phyloP scores from a whole-genome alignment of 2,113 vertebrate genomes.

The Meriones unguiculatus region DNA sequence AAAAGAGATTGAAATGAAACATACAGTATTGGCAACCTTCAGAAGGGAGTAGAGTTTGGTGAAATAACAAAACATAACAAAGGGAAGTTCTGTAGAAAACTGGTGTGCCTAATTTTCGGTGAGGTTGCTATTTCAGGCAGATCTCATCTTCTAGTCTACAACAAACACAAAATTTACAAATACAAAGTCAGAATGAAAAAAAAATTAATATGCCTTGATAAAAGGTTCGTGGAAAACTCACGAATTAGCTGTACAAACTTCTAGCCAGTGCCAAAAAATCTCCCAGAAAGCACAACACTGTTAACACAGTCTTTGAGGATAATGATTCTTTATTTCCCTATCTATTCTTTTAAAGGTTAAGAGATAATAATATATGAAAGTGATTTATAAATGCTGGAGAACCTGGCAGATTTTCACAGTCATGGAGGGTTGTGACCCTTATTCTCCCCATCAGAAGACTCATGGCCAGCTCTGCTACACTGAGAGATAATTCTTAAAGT shows the following conservation, averaged over 20 bases:
- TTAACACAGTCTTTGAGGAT: background rate
- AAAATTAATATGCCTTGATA: background rate
- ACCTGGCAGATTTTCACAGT: background rate
- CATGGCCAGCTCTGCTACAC: background rate
- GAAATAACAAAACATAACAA: background rate
- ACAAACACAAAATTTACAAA: conserved; percentile 32
- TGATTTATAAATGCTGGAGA: background rate
- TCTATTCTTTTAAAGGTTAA: background rate
- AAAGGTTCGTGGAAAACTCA: background rate
- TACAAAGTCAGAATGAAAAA: conserved; percentile 42
- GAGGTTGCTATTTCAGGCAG: conserved; percentile 26
- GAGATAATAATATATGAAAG: background rate
- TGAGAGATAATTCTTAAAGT: background rate
- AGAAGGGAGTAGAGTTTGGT: background rate
- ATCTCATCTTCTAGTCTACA: conserved; percentile 28
- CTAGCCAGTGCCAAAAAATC: background rate
- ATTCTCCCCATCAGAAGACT: background rate
- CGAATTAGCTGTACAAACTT: conserved; percentile 13
- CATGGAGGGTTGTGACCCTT: background rate
- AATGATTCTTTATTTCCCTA: background rate
- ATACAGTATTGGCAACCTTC: background rate
- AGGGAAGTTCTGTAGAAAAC: conserved; percentile 46
- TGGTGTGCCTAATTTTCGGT: background rate
- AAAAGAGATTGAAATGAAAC: background rate
- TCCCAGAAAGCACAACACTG: background rate